Conservation (phyloP, 2,797 vertebrate genomes). For the Catharus ustulatus region DNA sequence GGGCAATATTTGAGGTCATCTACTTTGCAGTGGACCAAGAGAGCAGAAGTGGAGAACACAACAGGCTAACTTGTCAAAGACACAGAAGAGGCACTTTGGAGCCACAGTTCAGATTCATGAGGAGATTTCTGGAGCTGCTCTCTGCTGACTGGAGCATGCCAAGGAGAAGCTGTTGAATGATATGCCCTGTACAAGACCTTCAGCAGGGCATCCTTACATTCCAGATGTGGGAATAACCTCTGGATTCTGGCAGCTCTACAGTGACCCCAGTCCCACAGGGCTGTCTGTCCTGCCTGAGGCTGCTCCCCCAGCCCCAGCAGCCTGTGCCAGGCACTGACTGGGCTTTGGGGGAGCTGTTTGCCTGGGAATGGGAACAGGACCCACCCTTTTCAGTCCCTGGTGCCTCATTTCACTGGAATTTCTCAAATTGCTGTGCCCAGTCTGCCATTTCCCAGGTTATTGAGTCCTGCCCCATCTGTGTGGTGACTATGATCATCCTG, state of each 20-base stretch:
- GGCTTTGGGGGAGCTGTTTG: neutral
- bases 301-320: neutral
- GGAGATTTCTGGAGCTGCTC: neutral
- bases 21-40: neutral
- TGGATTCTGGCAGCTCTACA: neutral
- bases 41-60: neutral
- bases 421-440: neutral
- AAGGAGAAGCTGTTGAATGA: neutral
- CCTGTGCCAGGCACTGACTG: neutral
- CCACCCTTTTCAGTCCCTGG: neutral
- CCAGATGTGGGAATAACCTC: neutral
- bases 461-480: accelerated
- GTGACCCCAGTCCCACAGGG: neutral
- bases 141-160: neutral
- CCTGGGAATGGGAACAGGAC: neutral
- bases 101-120: neutral
- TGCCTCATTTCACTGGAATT: neutral
- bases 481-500: neutral
- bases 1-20: neutral
- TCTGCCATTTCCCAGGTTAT: neutral
- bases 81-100: neutral
- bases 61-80: neutral
- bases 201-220: neutral
- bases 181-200: neutral
- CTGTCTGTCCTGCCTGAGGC: neutral